Base-by-base conservation (phyloP, 2,113 vertebrate species). In the Hippoglossus stenolepis region DNA sequence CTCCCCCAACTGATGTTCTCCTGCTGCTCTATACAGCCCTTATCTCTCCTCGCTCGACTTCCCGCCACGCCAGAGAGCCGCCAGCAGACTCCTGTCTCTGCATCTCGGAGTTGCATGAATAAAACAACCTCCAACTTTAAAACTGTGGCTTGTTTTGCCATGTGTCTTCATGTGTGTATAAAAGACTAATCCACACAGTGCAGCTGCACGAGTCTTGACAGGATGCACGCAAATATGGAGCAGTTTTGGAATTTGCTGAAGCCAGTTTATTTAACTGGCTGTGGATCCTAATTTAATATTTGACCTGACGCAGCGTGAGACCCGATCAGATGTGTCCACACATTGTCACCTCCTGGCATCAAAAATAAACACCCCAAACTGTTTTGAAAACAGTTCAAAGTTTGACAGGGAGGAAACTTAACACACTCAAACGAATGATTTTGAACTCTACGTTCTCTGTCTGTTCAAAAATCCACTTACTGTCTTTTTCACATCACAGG, bases 21-120 rank as follows among this genome's bases (percentile, higher is more conserved):
- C 82, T 2, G 35, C 87, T 71, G 77, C 85, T 85, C 82, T 20
- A 61, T 74, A 73, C 74, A 35, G 38, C 77, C 85, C 79, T 86
- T 82, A 80, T 87, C 77, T 85, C 83, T 75, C 28, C 70, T 65
- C 83, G 84, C 82, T 90, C 79, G 76, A 83, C 85, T 90, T 82
- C 73, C 81, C 57, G 54, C 77, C 77, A 74, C 45, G 77, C 74
- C 81, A 75, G 58, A 79, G 73, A 78, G 86, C 73, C 45, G 81
- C 71, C 84, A 73, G 75, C 68, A 51, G 81, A 51, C 87, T 73
- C 20, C 61, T 70, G 65, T 24, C 79, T 65, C 73, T 82, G 43
- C 74, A 1, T 75, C 65, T 49, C 24, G n/a, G 26, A 73, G 78
- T 76, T 26, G 7, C 80, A 87, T 87, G 89, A 89, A 89, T 90